Base-by-base conservation (phyloP, 2,797 vertebrate genomes). In the Sciurus carolinensis region DNA sequence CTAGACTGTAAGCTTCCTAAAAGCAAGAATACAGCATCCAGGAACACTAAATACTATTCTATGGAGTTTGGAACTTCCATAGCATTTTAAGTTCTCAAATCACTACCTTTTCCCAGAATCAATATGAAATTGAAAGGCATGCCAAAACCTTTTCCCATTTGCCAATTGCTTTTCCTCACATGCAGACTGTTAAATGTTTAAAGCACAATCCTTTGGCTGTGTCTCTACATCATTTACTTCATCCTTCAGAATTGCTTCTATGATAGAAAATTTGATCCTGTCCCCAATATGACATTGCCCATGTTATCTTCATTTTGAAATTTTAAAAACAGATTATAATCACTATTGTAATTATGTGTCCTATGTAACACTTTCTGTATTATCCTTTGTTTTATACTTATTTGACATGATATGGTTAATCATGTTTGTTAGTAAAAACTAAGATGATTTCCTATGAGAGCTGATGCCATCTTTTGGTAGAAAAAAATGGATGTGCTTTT, bases 401-500 rank as follows among this genome's bases (percentile, higher is more conserved):
- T 42, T 79, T 96, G 69, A 86, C 13, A 24, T 28, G 79, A 96
- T 18, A 28, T 5, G 30, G 71, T 50, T 84, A 75, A 69, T 71
- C 69, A 42, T 17, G 71, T 82, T 59, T 87, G 39, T 76, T 62
- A 54, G 72, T 8, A 2, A 59, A 76, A 42, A 85, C 72, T 71
- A 52, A 85, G 90, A 64, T 1, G 64, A 94, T 62, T 96, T 92
- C 24, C 67, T 95, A 0, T 85, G 90, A 77, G 87, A 94, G 77
- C 87, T 93, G 93, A 80, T 66, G 95, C 96, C 97, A 96, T 76
- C 96, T 96, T 96, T 94, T 92, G 96, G 95, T 94, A 73, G 76
- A 72, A 94, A 96, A 96, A 95, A 88, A 88, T 73, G 3, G 64
- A 73, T 81, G 88, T 87, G 91, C 8, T 71, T 95, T 95, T 39